Evolutionary conservation across 2,797 vertebrate genomes (phyloP).

Genomic region (Pseudochaenichthys georgianus): DNA sequence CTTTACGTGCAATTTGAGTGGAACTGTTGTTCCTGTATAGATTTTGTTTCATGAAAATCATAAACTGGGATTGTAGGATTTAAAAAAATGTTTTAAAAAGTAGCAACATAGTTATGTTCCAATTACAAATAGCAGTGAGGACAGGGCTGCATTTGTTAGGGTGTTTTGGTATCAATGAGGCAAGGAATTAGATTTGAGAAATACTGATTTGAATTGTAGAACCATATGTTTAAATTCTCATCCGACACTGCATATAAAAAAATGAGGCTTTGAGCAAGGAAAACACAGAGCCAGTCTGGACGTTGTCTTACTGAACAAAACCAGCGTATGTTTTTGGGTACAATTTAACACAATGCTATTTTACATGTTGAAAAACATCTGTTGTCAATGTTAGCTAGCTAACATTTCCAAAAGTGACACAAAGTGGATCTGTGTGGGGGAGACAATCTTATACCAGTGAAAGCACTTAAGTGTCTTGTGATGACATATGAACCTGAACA

Average conservation of each 20-base stretch:
- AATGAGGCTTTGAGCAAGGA: background rate
- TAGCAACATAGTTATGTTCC: background rate
- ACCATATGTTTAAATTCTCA: background rate
- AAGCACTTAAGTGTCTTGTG: too few relatives aligned
- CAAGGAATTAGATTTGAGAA: background rate
- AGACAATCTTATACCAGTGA: too few relatives aligned
- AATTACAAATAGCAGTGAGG: background rate
- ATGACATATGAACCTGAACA: too few relatives aligned
- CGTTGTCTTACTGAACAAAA: too few relatives aligned
- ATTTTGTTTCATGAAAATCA: constrained; percentile 3
- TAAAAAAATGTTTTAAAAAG: background rate
- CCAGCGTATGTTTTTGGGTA: too few relatives aligned
- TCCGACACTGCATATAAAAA: background rate
- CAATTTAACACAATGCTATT: too few relatives aligned
- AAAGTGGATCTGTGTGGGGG: too few relatives aligned
- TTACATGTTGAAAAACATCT: too few relatives aligned
- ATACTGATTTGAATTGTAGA: background rate
- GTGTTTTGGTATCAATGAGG: background rate
- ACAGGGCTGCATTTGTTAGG: background rate
- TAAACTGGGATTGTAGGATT: background rate
- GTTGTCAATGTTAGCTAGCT: too few relatives aligned
- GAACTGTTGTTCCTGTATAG: background rate
- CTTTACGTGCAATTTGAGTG: constrained; percentile 14
- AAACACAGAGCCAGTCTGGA: background rate
- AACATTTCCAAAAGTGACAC: too few relatives aligned